These are phyloP conservation scores for Garrulus glandarius DNA, from an alignment of 2,797 vertebrate genomes.

Conservation along the genomic window DNA sequence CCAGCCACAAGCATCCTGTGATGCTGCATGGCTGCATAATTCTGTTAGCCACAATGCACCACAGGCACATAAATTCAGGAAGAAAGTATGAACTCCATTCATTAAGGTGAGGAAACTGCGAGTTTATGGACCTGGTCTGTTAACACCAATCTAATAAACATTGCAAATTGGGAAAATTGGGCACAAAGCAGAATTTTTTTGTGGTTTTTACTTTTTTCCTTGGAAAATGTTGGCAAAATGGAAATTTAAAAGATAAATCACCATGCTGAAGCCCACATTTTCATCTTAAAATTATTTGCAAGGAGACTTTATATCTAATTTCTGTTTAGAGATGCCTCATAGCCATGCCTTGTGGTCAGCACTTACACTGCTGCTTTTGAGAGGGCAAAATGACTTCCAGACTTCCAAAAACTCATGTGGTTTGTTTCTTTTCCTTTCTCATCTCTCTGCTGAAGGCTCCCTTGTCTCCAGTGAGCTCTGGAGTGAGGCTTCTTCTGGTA, in stretches of 20 bases:
- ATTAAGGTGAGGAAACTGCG: neutral
- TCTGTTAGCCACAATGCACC: neutral
- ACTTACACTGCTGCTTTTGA: neutral
- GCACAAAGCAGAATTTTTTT: neutral
- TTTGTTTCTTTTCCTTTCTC: neutral
- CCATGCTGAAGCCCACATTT: neutral
- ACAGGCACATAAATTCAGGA: neutral
- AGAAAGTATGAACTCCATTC: neutral
- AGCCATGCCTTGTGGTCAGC: neutral
- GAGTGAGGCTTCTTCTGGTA: neutral
- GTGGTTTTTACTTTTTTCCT: neutral
- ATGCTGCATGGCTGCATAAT: fast-evolving
- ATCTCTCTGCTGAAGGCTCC: neutral
- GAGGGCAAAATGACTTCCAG: neutral
- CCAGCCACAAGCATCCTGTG: neutral
- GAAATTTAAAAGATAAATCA: neutral
- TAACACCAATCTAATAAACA: neutral
- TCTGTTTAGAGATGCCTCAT: neutral
- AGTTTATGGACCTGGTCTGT: neutral
- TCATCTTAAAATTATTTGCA: neutral
- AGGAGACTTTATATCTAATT: neutral
- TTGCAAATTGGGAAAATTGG: neutral
- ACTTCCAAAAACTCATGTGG: neutral
- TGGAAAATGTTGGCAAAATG: neutral
- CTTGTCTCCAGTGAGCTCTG: neutral